Evolutionary conservation across 2,888 invertebrate genomes (phyloP), one percentile per base, ranked within the genome.

Genomic region (Parochlus steinenii): DNA sequence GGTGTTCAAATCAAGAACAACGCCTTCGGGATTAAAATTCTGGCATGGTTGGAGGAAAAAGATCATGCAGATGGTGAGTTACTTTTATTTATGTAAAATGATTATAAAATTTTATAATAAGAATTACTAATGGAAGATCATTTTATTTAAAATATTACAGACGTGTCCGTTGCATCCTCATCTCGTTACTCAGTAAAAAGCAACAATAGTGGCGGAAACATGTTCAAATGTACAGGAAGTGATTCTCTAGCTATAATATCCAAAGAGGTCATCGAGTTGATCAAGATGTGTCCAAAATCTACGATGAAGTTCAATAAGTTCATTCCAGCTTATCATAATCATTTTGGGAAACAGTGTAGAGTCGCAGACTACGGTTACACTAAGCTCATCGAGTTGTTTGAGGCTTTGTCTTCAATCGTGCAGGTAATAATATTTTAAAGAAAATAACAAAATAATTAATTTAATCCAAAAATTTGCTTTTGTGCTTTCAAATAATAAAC

Each of bases 321-420:
- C 44, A 90, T 93, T 47, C 93, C 93, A 3, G 80, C 87, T 2
- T 95, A 93, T 61, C 93, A 95, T 54, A 90, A 90, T 58, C 92
- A 92, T 57, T 95, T 92, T 56, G 90, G 92, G 0, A 71, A 87
- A 20, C 93, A 95, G 56, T 92, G 92, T 54, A 73, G 90, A 34
- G 90, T 95, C 2, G 86, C 92, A 6, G 89, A 92, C 62, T 95
- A 92, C 53, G 95, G 95, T n/a, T 92, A 83, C 51, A 86, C 85
- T 1, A 87, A 87, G 55, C 63, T 95, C 3, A 78, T 87, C 14
- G 92, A 93, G 56, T 64, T 95, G 24, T 71, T 95, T 28, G 81
- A 89, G 46, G 79, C 87, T 4, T 65, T 95, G n/a, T 70, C 83
- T 10, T 74, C 81, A 46, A 76, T 89, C 28, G 76, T 87, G 22